These are phyloP conservation scores for Oenanthe oenanthe DNA, from an alignment of 2,113 vertebrate genomes.

Conservation along the genomic window DNA sequence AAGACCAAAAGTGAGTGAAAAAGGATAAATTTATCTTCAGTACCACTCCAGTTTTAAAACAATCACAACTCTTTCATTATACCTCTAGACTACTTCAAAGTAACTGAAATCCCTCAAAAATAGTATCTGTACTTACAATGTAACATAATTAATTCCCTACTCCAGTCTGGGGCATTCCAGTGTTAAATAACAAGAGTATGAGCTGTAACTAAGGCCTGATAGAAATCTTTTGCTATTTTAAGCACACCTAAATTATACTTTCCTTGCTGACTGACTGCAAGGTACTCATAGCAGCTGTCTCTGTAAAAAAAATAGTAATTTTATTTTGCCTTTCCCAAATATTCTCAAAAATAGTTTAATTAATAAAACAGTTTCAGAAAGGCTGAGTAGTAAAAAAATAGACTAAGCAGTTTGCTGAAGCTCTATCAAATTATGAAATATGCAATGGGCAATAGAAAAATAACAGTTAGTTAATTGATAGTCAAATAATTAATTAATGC, in stretches of 20 bases:
- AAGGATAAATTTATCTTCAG: neutral
- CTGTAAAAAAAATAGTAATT: neutral
- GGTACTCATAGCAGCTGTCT: neutral
- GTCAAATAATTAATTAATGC: neutral
- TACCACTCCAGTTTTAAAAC: neutral
- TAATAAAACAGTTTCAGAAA: neutral
- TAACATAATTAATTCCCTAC: neutral
- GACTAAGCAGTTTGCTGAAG: neutral
- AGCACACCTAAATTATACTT: neutral
- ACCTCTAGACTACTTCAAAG: neutral
- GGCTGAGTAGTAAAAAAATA: neutral
- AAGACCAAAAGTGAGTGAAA: neutral
- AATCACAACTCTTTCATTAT: neutral
- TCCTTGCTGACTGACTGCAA: neutral
- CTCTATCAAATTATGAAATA: neutral
- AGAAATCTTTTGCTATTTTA: neutral
- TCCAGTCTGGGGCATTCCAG: neutral
- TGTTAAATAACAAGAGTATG: neutral
- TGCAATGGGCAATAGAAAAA: neutral
- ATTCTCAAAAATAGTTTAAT: neutral
- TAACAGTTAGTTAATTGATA: neutral
- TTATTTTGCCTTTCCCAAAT: neutral
- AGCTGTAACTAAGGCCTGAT: neutral
- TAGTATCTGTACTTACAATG: accelerated
- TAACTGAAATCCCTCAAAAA: neutral